Evolutionary conservation across 2,797 vertebrate genomes (phyloP), one percentile per base, ranked within the genome.

Genomic region (Sarcoramphus papa): DNA sequence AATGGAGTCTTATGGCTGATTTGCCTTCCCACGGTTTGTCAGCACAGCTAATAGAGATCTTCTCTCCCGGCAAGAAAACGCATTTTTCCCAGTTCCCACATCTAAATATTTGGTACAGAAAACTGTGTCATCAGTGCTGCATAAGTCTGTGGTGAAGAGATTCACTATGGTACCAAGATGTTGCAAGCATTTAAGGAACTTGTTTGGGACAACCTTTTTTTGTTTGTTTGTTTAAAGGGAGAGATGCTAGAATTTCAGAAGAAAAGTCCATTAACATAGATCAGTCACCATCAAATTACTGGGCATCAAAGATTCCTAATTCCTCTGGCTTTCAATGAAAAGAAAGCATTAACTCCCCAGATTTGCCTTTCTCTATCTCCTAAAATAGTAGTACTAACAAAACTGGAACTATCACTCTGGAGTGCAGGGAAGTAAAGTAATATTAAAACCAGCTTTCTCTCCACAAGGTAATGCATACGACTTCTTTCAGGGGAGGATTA

Each of bases 401-500:
- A 94, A 86, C 41, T 47, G 75, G 40, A 78, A 47, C 75, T 72
- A 67, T 74, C 53, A 72, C 75, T 70, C 50, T 41, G 54, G 35
- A 75, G 41, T 17, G 18, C 53, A 75, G n/a, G 21, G 37, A 88
- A 83, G 45, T 31, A 47, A 84, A 78, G 47, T 14, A 86, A 84
- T 81, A 92, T 81, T 84, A 75, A 93, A 90, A 40, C 54, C 65
- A 72, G 82, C 90, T 88, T 92, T 88, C 79, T 48, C n/a, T 87
- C 48, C 45, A 54, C 81, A 85, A 93, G 84, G 86, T 85, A 93
- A 88, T 30, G 20, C 72, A 77, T 30, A 53, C 27, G 50, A 41
- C 48, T 88, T 68, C 79, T 93, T 96, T 88, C 65, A 88, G 69
- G 37, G 47, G 10, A 90, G 33, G 65, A 96, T 95, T 95, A 90